These are phyloP conservation scores for Drosophila pectinifera DNA, from an alignment of 1,140 invertebrate species.

Conservation along the genomic window DNA sequence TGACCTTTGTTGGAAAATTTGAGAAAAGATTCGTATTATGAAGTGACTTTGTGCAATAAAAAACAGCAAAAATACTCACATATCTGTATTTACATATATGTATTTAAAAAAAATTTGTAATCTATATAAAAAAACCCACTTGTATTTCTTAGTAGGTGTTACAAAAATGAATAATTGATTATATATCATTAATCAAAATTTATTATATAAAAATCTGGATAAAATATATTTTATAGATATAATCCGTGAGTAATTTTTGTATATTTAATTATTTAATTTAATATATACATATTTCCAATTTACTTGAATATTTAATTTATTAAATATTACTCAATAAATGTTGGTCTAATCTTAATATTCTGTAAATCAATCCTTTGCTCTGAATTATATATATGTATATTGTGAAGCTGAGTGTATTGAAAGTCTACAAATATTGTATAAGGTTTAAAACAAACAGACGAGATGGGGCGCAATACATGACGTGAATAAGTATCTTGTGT, in stretches of 20 bases:
- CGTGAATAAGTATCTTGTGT: slow-evolving; percentile 27
- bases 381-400: too few species aligned
- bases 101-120: background rate
- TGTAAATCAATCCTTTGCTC: too few species aligned
- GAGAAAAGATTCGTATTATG: background rate
- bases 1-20: slow-evolving; percentile 2
- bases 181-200: too few species aligned
- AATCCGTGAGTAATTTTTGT: background rate
- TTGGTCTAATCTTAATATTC: too few species aligned
- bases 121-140: too few species aligned
- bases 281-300: background rate
- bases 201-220: too few species aligned
- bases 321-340: too few species aligned
- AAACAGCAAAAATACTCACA: background rate
- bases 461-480: background rate
- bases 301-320: background rate
- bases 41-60: slow-evolving; percentile 6
- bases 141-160: too few species aligned
- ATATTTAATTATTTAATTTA: background rate
- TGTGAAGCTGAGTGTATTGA: too few species aligned
- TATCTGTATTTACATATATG: background rate
- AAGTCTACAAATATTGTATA: background rate
- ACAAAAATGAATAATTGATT: too few species aligned
- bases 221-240: too few species aligned
- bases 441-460: background rate